Evolutionary conservation across 2,113 vertebrate species (phyloP), one percentile per base, ranked within the genome.

Genomic region (Thomomys bottae): DNA sequence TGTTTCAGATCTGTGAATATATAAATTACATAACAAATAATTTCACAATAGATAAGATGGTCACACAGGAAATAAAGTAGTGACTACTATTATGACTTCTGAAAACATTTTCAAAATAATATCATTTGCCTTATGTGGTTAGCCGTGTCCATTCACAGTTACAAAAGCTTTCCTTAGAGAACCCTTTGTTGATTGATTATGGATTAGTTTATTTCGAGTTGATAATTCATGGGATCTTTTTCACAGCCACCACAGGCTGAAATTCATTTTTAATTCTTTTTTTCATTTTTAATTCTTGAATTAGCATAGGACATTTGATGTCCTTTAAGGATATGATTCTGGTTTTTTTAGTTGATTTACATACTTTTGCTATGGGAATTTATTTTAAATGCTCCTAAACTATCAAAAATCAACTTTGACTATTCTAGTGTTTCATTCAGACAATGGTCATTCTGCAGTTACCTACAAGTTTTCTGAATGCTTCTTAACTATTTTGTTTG

Each of bases 211-310:
- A 88, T 34, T 1, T 36, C 94, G 85, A 82, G 78, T 86, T 82
- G 36, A 87, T 91, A 92, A 94, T 84, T 92, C 77, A 89, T n/a
- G 81, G 36, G 68, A 38, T 92, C 40, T 59, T 91, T 93, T 93
- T 23, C 61, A 90, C 54, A 6, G 88, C 75, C n/a, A 5, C 72
- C 49, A 90, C 23, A 78, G 34, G 66, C 66, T 59, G 12, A 89
- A 81, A 87, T 40, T 89, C 78, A 45, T 89, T 59, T 83, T 93
- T 89, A 73, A 85, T 66, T 90, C 89, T 86, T 64, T n/a, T n/a
- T n/a, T 40, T 89, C 78, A 45, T 89, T 59, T 83, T 93, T 89
- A 73, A 85, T 66, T 90, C 89, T 86, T 64, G 49, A 15, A 81
- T 54, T 80, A 70, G 45, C 63, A 79, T 30, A 84, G 32, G 30